A percentile compares a stretch with the other conserved stretches of the same genome.
phyloP scores from a whole-genome alignment of 2,797 vertebrate genomes.

The Urophycis tenuis region DNA sequence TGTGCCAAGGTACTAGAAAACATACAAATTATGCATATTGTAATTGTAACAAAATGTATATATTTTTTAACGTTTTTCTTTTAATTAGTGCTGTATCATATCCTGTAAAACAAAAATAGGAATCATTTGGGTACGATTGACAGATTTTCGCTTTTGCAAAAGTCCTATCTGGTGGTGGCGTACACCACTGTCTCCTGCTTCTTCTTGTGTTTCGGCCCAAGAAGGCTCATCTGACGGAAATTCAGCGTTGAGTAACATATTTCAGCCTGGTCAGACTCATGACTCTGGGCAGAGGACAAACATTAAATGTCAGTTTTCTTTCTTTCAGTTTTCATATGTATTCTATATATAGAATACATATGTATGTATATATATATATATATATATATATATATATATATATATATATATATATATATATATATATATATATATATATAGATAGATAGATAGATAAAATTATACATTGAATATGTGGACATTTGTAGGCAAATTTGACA shows the following conservation, averaged over 20 bases:
- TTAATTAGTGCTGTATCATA: not conserved
- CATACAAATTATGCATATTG: not conserved
- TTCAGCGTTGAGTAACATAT: constrained; percentile 31
- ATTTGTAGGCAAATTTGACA: not conserved
- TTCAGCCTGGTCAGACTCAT: constrained; percentile 12
- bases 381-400: no score
- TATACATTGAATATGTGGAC: not conserved
- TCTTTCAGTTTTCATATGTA: no score
- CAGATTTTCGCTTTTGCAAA: not conserved
- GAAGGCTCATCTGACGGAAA: constrained; percentile 13
- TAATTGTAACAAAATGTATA: not conserved
- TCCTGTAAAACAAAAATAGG: not conserved
- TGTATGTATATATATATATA: not conserved
- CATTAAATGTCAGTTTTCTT: no score
- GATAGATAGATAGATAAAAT: not conserved
- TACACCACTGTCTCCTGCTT: constrained; percentile 46
- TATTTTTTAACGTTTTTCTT: not conserved
- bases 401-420: no score
- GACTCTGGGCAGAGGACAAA: constrained; percentile 9
- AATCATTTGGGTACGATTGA: not conserved
- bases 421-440: no score
- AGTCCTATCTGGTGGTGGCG: constrained; percentile 35
- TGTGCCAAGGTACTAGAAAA: not conserved
- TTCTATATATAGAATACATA: no score
- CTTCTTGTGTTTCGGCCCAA: no score